phyloP scores from a whole-genome alignment of 2,888 invertebrate species.

The Brachyptera risi region DNA sequence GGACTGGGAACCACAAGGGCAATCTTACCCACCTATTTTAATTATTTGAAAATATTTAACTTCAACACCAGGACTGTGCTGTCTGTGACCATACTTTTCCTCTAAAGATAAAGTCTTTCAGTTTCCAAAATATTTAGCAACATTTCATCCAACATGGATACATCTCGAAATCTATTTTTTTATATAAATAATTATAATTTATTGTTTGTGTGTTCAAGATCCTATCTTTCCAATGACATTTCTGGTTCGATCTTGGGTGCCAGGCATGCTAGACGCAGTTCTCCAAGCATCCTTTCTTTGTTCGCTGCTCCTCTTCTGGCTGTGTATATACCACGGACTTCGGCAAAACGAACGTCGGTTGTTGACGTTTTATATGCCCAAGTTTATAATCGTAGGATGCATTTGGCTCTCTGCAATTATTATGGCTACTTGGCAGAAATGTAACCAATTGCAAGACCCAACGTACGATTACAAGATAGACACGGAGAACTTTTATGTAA shows the following conservation, averaged over 20 bases:
- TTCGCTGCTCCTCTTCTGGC: slow-evolving; percentile 86
- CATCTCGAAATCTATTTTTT: slow-evolving; percentile 11
- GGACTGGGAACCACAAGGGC: too few relatives aligned
- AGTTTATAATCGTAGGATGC: slow-evolving; percentile 78
- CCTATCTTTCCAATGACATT: slow-evolving; percentile 90
- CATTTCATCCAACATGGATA: background rate
- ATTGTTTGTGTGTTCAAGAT: slow-evolving; percentile 55
- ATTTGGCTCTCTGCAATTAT: slow-evolving; percentile 85
- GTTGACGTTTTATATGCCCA: slow-evolving; percentile 84
- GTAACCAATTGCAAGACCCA: slow-evolving; percentile 83
- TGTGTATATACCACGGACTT: slow-evolving; percentile 92
- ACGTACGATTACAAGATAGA: slow-evolving; percentile 88
- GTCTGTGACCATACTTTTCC: too few relatives aligned
- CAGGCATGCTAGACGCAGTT: slow-evolving; percentile 86
- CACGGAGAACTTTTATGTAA: slow-evolving; percentile 76
- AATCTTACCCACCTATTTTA: too few relatives aligned
- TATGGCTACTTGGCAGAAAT: slow-evolving; percentile 85
- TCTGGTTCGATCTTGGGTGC: slow-evolving; percentile 82
- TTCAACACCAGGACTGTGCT: too few relatives aligned
- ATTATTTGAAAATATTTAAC: too few relatives aligned
- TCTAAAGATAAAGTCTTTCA: too few relatives aligned
- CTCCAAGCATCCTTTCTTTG: slow-evolving; percentile 88
- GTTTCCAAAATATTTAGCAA: background rate
- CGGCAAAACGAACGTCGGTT: slow-evolving; percentile 89
- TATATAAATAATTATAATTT: background rate